A percentile compares a stretch with the other conserved stretches of the same genome.
Conservation (phyloP, 2,113 vertebrate species). For the Zapus hudsonius region DNA sequence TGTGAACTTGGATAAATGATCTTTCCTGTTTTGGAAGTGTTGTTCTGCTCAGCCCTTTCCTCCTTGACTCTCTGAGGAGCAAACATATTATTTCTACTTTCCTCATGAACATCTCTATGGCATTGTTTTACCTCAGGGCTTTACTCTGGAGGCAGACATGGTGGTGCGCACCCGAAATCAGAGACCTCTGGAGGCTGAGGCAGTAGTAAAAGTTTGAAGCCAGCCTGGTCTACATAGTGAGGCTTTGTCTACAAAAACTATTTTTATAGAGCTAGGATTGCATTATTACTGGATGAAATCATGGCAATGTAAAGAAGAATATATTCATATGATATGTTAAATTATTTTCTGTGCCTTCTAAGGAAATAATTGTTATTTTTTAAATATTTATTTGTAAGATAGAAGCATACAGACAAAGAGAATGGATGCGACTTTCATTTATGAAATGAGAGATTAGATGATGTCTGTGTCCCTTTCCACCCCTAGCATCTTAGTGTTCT, state of each 20-base stretch:
- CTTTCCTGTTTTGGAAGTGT: conserved; percentile 71
- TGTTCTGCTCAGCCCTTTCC: not conserved
- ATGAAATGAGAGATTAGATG: not conserved
- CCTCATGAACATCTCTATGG: not conserved
- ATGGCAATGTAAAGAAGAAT: not conserved
- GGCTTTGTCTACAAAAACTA: not conserved
- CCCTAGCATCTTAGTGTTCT: not conserved
- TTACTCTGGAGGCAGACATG: not conserved
- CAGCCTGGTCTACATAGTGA: not conserved
- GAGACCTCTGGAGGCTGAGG: not conserved
- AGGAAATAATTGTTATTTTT: not conserved
- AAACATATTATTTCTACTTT: not conserved
- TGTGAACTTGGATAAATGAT: not conserved
- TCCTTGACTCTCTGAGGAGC: accelerated
- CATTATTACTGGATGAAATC: not conserved
- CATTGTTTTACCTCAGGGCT: not conserved
- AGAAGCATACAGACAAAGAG: too few species aligned
- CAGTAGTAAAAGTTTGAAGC: not conserved
- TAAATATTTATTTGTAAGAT: too few species aligned
- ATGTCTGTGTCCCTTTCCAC: not conserved
- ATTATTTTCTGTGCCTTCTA: not conserved
- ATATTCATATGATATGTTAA: too few species aligned
- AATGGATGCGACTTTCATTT: not conserved
- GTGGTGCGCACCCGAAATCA: not conserved
- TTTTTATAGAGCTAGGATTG: not conserved